Conservation (phyloP, 2,113 vertebrate genomes). For the Tragelaphus strepsiceros region DNA sequence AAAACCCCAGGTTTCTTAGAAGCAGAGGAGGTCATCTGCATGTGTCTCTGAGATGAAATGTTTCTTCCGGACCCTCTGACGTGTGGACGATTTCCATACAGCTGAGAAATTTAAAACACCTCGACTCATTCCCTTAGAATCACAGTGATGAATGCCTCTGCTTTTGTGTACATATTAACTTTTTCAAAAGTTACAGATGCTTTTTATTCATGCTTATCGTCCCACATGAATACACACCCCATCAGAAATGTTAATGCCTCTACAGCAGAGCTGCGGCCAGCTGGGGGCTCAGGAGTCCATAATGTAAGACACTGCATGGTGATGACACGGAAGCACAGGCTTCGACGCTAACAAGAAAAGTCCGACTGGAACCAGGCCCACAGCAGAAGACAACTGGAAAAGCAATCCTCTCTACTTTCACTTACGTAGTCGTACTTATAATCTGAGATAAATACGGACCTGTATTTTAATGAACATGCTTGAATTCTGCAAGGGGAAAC, state of each 20-base stretch:
- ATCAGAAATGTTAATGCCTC: neutral
- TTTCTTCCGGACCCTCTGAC: neutral
- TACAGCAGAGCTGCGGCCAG: neutral
- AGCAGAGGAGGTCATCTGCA: neutral
- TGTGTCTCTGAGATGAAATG: neutral
- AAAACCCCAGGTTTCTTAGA: neutral
- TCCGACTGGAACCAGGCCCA: neutral
- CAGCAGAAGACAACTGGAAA: neutral
- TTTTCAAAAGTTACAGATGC: neutral
- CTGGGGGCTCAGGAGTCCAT: neutral
- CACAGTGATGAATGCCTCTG: neutral
- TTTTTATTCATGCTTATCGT: neutral
- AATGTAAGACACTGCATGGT: neutral
- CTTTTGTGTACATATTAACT: neutral
- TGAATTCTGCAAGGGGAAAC: neutral
- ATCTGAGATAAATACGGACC: neutral
- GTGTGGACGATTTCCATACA: neutral
- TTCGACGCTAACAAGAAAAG: neutral
- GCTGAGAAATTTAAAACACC: neutral
- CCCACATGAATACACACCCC: neutral
- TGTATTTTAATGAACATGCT: neutral
- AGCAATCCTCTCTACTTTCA: neutral
- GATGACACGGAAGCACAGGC: neutral
- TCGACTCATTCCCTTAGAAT: neutral
- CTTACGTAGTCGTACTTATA: neutral